Evolutionary conservation across 2,113 vertebrate species (phyloP).

Genomic region (Pangasianodon hypophthalmus): DNA sequence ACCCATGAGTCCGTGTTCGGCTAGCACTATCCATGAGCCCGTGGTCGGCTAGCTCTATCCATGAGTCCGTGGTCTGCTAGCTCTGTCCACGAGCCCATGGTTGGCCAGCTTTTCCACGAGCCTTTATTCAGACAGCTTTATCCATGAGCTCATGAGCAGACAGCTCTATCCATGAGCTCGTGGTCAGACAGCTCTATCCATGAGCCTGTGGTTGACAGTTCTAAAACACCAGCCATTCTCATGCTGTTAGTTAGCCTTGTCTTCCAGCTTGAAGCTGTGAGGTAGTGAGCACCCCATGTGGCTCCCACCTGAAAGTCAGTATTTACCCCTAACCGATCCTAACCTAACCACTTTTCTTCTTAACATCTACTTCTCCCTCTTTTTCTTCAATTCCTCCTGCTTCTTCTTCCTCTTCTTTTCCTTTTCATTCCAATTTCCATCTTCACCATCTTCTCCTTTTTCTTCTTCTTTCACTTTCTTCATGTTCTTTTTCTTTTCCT

Average conservation of each 20-base stretch:
- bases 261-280: not conserved
- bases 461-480: not conserved
- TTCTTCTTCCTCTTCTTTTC: too few species aligned
- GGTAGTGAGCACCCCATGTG: not conserved
- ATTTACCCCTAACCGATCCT: not conserved
- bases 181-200: not conserved
- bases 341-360: not conserved
- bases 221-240: not conserved
- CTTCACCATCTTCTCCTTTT: not conserved
- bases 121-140: not conserved
- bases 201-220: not conserved
- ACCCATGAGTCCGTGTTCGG: too few species aligned
- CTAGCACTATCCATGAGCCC: not conserved
- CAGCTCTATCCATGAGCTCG: not conserved
- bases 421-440: too few species aligned
- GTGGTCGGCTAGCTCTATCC: too few species aligned
- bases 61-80: accelerated
- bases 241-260: not conserved
- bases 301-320: not conserved
- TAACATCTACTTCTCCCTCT: not conserved
- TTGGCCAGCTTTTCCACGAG: too few species aligned
- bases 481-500: too few species aligned
- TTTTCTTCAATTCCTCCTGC: not conserved
- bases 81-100: too few species aligned
- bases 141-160: not conserved